phyloP scores from a whole-genome alignment of 1,140 invertebrate species.

The Drosophila cardini region DNA sequence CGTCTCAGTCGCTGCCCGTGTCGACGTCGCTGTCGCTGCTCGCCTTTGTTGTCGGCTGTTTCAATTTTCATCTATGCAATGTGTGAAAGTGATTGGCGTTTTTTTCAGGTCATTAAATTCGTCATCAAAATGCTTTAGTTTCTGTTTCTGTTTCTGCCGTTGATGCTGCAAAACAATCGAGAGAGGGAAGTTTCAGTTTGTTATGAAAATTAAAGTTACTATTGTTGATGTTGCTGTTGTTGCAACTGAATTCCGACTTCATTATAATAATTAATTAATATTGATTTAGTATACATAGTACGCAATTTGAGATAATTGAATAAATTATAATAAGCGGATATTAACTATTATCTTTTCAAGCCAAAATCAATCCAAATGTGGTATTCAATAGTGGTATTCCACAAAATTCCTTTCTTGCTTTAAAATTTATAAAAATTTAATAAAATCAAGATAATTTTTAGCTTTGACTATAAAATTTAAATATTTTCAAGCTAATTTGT shows the following conservation, averaged over 20 bases:
- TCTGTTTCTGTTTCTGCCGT: neutral
- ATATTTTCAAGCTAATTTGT: too few relatives aligned
- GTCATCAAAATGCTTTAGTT: conserved; percentile 52
- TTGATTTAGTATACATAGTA: neutral
- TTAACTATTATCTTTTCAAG: neutral
- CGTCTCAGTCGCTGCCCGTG: conserved; percentile 22
- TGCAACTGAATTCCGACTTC: conserved; percentile 27
- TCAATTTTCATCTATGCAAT: conserved; percentile 69
- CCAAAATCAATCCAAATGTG: neutral
- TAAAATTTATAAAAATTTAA: too few relatives aligned
- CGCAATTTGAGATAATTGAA: neutral
- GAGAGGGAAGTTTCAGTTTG: neutral
- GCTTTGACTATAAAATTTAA: too few relatives aligned
- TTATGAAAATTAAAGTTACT: conserved; percentile 8
- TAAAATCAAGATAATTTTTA: too few relatives aligned
- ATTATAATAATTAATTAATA: neutral
- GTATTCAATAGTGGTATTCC: neutral
- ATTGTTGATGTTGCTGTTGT: conserved; percentile 6
- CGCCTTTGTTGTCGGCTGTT: conserved; percentile 51
- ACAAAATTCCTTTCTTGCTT: neutral
- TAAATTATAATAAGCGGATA: neutral
- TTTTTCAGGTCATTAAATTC: conserved; percentile 75
- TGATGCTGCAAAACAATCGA: neutral
- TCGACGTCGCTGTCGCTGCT: conserved; percentile 45
- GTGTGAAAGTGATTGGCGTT: conserved; percentile 72